These are phyloP conservation scores for Clunio marinus DNA, from an alignment of 2,888 invertebrate genomes.

Conservation along the genomic window DNA sequence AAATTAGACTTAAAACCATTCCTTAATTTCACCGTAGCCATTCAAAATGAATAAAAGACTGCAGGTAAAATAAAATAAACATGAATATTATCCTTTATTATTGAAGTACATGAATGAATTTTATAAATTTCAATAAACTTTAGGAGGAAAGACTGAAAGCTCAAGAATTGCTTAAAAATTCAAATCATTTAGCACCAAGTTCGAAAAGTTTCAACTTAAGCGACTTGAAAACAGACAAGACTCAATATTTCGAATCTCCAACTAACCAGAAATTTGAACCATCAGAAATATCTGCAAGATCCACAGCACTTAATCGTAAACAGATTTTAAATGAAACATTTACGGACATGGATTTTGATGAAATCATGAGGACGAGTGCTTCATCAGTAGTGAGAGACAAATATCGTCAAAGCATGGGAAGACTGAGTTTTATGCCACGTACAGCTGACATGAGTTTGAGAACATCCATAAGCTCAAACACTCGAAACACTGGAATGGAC, in stretches of 20 bases:
- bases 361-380: constrained; percentile 49
- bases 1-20: no score
- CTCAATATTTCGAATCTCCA: constrained; percentile 20
- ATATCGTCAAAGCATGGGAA: constrained; percentile 28
- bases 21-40: no score
- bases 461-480: not conserved
- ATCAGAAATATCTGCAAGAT: constrained; percentile 25
- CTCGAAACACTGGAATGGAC: not conserved
- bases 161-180: not conserved
- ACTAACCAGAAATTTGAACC: constrained; percentile 6
- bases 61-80: no score
- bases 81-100: no score
- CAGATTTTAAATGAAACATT: not conserved
- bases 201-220: constrained; percentile 12
- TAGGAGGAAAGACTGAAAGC: not conserved
- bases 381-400: constrained; percentile 46
- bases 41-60: not conserved
- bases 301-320: not conserved
- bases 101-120: no score
- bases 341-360: constrained; percentile 42
- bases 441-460: constrained; percentile 20
- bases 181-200: no score
- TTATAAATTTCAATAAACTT: not conserved
- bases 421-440: not conserved
- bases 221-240: constrained; percentile 15